phyloP scores from a whole-genome alignment of 2,113 vertebrate species.

The Mesembrinibis cayennensis region DNA sequence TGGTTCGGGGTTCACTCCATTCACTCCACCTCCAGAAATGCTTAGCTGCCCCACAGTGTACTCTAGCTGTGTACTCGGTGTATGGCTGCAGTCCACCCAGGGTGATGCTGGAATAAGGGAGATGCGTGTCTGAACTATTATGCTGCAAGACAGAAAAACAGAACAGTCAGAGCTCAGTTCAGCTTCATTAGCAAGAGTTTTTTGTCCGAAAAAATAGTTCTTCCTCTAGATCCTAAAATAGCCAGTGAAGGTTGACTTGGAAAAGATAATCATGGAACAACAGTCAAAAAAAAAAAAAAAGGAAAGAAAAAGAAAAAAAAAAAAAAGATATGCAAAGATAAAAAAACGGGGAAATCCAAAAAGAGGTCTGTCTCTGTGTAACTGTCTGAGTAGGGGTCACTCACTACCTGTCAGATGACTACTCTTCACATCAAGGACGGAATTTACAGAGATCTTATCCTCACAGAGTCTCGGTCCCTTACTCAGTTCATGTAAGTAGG shows the following conservation, averaged over 20 bases:
- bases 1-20: not conserved
- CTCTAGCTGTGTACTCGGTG: constrained; percentile 19
- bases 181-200: not conserved
- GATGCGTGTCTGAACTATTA: not conserved
- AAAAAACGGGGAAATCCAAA: not conserved
- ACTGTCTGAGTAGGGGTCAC: not conserved
- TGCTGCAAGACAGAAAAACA: constrained; percentile 16
- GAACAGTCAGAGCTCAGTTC: not conserved
- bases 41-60: constrained; percentile 47
- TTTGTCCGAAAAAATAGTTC: not conserved
- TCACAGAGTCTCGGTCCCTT: not conserved
- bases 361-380: not conserved
- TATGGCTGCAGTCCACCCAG: constrained; percentile 37
- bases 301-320: no score
- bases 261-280: not conserved
- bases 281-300: not conserved
- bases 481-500: not conserved
- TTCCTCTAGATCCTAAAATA: not conserved
- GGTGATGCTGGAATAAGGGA: not conserved
- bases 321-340: not conserved
- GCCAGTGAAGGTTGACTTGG: not conserved
- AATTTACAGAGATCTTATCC: not conserved
- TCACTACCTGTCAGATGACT: not conserved
- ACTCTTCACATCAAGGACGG: not conserved
- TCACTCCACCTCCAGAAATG: constrained; percentile 77